Conservation (phyloP, 2,888 invertebrate genomes). For the Platycnemis pennipes region DNA sequence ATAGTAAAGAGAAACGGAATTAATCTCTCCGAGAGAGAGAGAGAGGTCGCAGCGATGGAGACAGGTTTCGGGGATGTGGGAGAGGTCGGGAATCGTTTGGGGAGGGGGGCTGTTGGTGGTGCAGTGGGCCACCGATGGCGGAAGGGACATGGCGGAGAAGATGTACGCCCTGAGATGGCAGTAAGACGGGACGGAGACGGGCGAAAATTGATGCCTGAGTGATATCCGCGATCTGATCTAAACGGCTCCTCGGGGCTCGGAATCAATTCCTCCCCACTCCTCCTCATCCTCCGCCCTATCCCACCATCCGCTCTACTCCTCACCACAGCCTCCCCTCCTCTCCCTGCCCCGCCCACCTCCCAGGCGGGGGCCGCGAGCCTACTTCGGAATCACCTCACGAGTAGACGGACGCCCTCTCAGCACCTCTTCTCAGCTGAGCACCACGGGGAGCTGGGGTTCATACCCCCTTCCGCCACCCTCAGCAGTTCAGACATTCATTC, state of each 20-base stretch:
- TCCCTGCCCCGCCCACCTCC: neutral
- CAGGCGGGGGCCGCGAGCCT: no score
- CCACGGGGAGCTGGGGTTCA: no score
- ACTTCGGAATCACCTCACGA: neutral
- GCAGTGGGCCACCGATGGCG: no score
- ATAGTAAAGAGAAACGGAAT: no score
- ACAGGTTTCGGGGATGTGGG: neutral
- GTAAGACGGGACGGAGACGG: neutral
- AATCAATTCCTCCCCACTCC: neutral
- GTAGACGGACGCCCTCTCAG: no score
- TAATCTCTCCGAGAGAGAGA: no score
- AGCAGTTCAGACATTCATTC: no score
- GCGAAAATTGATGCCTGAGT: neutral
- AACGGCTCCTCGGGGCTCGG: neutral
- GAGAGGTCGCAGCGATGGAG: neutral
- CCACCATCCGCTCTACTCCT: neutral
- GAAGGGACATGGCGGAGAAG: neutral
- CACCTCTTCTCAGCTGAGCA: neutral
- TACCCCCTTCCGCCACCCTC: no score
- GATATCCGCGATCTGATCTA: neutral
- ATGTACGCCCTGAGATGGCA: neutral
- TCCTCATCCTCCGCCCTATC: no score
- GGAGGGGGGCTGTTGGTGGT: neutral
- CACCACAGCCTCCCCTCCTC: neutral
- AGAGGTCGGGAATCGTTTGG: neutral